Base-by-base conservation (phyloP, 1,140 invertebrate genomes). In the Ostrea edulis region DNA sequence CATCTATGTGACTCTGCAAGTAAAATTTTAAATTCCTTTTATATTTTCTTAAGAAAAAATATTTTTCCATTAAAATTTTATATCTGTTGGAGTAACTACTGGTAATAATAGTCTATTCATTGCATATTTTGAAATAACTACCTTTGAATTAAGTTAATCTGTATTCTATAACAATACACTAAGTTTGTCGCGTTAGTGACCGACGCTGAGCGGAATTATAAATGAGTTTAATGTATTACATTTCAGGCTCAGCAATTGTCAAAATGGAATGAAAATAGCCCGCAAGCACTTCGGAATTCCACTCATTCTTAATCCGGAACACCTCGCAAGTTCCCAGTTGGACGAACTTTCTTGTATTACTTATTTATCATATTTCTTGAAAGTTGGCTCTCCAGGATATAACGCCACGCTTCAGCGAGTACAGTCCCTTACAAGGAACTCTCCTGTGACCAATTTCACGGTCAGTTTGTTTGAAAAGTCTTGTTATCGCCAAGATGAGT, bases 301-400 rank as follows among this genome's bases (percentile, higher is more conserved):
- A 0, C 97, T 98, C 95, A 97, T 99, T 0, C 95, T 99, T 87
- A 98, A 98, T 91, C 98, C 99, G 0, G 98, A 99, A 94, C 98
- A 99, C 95, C 95, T 99, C 90, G 97, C 98, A 0, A 99, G 98
- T 11, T 97, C 98, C 0, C 98, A 98, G 96, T 95, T 99, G 89
- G 99, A 99, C 93, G 98, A 99, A 94, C 95, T 99, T 8, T 99
- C 98, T 14, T 98, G 98, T 77, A 98, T 99, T 97, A 99, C 98
- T 11, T 99, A 99, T 95, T 95, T 99, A 20, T 99, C 98, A 0
- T 99, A 99, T 95, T 99, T 99, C 94, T 99, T 99, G 97, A 98
- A 98, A 93, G 97, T 98, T 85, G 97, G 97, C 86, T 98, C 98
- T 9, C 97, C 98, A 0, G 99, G 98, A 20, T 99, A 98, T 94